Evolutionary conservation across 2,888 invertebrate genomes (phyloP).

Genomic region (Tetheella fluctuosa): DNA sequence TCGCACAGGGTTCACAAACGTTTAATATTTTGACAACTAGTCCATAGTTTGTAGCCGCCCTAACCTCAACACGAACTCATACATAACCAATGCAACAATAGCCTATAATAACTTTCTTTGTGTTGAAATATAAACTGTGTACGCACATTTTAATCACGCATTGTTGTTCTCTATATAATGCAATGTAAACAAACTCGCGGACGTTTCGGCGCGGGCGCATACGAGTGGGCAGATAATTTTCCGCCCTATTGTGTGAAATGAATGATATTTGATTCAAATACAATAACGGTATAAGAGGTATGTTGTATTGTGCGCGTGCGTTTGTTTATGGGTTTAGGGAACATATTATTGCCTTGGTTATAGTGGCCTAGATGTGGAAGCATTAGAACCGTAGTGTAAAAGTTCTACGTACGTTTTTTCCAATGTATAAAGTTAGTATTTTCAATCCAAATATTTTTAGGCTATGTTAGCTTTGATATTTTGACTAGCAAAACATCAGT

Average conservation of each 20-base stretch:
- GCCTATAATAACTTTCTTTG: slow-evolving; percentile 74
- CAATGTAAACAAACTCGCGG: slow-evolving; percentile 9
- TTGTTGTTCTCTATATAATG: slow-evolving; percentile 43
- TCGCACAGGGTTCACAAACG: too few species aligned
- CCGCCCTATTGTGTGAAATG: slow-evolving; percentile 2
- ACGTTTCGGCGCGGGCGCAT: slow-evolving; percentile 6
- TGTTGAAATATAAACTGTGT: slow-evolving; percentile 57
- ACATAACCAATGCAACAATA: slow-evolving; percentile 58
- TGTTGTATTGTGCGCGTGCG: background rate
- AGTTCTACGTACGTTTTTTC: too few species aligned
- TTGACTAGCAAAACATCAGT: too few species aligned
- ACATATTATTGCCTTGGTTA: background rate
- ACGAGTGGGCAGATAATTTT: slow-evolving; percentile 3
- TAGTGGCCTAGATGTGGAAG: background rate
- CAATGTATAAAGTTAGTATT: too few species aligned
- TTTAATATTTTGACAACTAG: too few species aligned
- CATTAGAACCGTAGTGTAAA: background rate
- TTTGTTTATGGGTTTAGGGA: background rate
- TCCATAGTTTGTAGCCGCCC: slow-evolving; percentile 30
- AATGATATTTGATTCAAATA: slow-evolving; percentile 2
- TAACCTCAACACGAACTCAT: slow-evolving; percentile 31
- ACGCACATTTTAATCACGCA: slow-evolving; percentile 76
- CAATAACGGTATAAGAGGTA: background rate
- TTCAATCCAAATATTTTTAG: too few species aligned
- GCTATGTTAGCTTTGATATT: too few species aligned